Percentiles rank a stretch among this genome's conserved stretches.
phyloP scores from a whole-genome alignment of 2,797 vertebrate species.

The Acanthurus lineatus region DNA sequence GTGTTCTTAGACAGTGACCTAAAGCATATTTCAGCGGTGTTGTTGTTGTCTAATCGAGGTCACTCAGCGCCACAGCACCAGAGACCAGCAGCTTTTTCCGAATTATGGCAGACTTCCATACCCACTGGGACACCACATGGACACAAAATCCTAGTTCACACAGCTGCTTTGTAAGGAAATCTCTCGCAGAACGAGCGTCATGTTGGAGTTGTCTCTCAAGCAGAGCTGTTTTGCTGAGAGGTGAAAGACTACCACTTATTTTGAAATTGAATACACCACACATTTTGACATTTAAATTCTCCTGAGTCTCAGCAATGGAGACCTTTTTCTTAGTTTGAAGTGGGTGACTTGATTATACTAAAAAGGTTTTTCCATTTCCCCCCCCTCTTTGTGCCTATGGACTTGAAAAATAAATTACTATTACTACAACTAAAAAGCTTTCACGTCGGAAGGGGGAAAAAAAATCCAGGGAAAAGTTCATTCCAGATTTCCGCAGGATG shows the following conservation, averaged over 20 bases:
- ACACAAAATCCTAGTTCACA: constrained; percentile 34
- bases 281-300: constrained; percentile 70
- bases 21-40: constrained; percentile 41
- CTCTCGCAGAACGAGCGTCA: constrained; percentile 10
- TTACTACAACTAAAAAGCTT: constrained; percentile 31
- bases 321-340: constrained; percentile 55
- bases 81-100: constrained; percentile 9
- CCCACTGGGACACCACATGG: not conserved
- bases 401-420: constrained; percentile 56
- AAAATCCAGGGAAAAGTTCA: constrained; percentile 34
- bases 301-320: constrained; percentile 30
- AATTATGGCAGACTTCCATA: constrained; percentile 10
- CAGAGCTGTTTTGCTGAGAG: constrained; percentile 49
- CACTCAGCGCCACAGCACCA: constrained; percentile 43
- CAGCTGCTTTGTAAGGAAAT: constrained; percentile 13
- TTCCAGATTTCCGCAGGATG: constrained; percentile 33
- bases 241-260: constrained; percentile 56
- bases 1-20: constrained; percentile 54
- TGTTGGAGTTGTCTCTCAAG: constrained; percentile 36
- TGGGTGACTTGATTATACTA: constrained; percentile 57
- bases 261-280: constrained; percentile 47
- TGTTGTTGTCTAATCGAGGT: constrained; percentile 36
- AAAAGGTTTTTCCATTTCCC: constrained; percentile 53
- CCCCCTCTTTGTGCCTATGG: constrained; percentile 28
- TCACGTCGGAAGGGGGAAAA: constrained; percentile 21